Base-by-base conservation (phyloP, 2,797 vertebrate genomes). In the Alauda arvensis region DNA sequence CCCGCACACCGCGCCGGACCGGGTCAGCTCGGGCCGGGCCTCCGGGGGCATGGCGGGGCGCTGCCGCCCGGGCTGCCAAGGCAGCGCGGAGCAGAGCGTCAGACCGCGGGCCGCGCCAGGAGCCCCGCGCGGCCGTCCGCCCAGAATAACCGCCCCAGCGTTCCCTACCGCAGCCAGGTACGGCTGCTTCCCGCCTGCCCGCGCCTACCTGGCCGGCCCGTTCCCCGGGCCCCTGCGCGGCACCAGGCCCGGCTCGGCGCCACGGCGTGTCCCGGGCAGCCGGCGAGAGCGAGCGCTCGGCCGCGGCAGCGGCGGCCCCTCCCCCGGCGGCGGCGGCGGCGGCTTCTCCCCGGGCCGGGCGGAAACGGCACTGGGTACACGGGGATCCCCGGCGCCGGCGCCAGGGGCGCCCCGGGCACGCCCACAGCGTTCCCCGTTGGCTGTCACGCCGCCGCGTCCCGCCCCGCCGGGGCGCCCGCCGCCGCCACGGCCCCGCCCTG, bases 331-430 rank as follows among this genome's bases (percentile, higher is more conserved):
- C 97, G 94, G 97, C 97, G 94, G 97, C 85, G 25, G 71, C 96
- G 19, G 90, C 87, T 94, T 91, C 88, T 90, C 96, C 92, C 92
- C 96, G 94, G 95, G 98, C 98, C 98, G 97, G 98, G 97, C 98
- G 98, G 98, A 99, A 98, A 98, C 98, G 98, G 98, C 98, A 97
- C 98, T 98, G 97, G 96, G 96, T 93, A 96, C 96, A 97, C 98
- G 98, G 99, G 99, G 98, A 98, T 98, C 98, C 98, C 98, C 96
- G 74, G 94, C 93, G 96, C 96, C 96, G 97, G 96, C 96, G 96
- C 98, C 98, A 99, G 98, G 99, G 99, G 98, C 97, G 90, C 95
- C 85, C 95, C 92, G 72, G 94, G 63, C 95, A 94, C 97, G 94
- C 96, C 97, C 77, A 91, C 94, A 19, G n/a, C 80, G 39, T 42